Base-by-base conservation (phyloP, 2,888 invertebrate genomes). In the Hylaea fasciaria region DNA sequence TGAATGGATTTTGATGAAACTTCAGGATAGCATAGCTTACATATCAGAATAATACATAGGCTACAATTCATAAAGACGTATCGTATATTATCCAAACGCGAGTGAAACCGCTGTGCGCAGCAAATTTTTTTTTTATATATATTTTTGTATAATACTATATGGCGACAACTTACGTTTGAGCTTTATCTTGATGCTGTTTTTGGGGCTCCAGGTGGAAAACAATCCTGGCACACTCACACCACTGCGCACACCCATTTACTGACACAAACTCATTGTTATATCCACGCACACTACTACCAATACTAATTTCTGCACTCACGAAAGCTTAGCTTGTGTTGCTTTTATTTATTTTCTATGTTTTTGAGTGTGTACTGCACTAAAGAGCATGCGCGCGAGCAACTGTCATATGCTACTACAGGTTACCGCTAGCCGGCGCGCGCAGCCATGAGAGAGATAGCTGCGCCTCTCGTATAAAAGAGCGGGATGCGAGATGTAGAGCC, bases 121-220 rank as follows among this genome's bases (percentile, higher is more conserved):
- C n/a, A n/a, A n/a, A n/a, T 32, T 43, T 2, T 35, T 35, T 35
- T 11, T 11, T 10, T 35, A 35, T 35, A 11, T 1, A 10, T 28
- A 35, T 35, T n/a, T 3, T 12, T 37, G 4, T 37, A 12, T 12
- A 37, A 12, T 12, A n/a, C 5, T 12, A 37, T 37, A n/a, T 2
- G 12, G 10, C n/a, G 37, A 12, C 12, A 37, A 37, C 91, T 69
- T 87, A 92, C 91, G 91, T 87, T 92, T 92, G 54, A 92, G 87
- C 81, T 91, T 92, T 87, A 92, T 91, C 83, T 91, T 92, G 87
- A 92, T 84, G 78, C 81, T 90, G 80, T 86, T 89, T 81, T 90
- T 91, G 48, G 91, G 91, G 78, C 87, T 91, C 91, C 91, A 92
- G 79, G 86, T 86, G 69, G 86, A 86, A 82, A 91, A 90, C 77